Conservation (phyloP, 2,888 invertebrate genomes). For the Kryphioiulus occultus region DNA sequence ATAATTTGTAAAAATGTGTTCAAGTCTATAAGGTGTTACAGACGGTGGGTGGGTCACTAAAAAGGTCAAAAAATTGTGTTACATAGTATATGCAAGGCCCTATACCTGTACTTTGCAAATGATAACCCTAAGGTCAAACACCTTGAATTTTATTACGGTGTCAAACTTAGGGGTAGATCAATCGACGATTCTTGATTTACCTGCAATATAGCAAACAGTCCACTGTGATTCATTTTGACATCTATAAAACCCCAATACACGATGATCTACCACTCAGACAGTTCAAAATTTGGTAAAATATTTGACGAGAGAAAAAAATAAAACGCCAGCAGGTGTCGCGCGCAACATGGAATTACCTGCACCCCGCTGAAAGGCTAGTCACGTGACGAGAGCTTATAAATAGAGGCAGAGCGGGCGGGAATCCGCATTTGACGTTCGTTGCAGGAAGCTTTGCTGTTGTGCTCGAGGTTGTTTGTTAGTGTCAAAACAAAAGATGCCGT, state of each 20-base stretch:
- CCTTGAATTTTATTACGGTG: too few species aligned
- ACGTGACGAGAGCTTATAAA: not conserved
- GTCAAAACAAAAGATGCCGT: slow-evolving; percentile 41
- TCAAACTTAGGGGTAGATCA: too few species aligned
- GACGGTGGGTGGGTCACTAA: too few species aligned
- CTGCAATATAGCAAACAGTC: not conserved
- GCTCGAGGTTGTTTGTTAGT: not conserved
- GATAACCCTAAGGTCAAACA: too few species aligned
- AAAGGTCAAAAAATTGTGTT: too few species aligned
- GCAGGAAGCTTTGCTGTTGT: not conserved
- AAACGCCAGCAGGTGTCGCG: not conserved
- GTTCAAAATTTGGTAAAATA: too few species aligned
- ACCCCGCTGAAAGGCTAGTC: not conserved
- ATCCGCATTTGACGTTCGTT: slow-evolving; percentile 24
- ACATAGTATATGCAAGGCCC: too few species aligned
- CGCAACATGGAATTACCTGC: not conserved
- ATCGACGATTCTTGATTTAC: not conserved
- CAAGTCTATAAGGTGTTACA: too few species aligned
- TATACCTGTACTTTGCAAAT: too few species aligned
- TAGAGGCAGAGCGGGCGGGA: not conserved
- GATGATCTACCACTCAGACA: too few species aligned
- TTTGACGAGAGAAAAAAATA: too few species aligned
- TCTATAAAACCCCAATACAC: not conserved
- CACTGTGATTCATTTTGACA: not conserved
- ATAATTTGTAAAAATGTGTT: too few species aligned